A percentile compares a stretch with the other conserved stretches of the same genome.
Conservation (phyloP, 2,888 invertebrate species). For the Diaphora mendica region DNA sequence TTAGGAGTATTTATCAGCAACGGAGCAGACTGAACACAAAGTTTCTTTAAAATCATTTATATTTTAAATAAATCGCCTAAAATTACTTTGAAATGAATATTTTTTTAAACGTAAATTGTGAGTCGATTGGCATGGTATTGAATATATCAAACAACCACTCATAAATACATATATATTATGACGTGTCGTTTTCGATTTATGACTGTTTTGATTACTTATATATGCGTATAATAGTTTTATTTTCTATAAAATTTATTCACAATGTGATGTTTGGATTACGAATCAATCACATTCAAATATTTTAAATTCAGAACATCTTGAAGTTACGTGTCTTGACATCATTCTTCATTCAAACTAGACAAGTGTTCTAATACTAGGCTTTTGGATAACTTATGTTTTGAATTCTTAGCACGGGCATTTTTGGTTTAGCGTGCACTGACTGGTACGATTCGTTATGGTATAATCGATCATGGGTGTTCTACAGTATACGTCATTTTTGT, state of each 20-base stretch:
- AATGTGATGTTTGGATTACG: slow-evolving; percentile 38
- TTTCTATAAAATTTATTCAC: slow-evolving; percentile 20
- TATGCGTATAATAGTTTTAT: slow-evolving; percentile 36
- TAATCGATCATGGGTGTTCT: slow-evolving; percentile 42
- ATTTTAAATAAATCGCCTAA: not conserved
- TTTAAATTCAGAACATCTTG: slow-evolving; percentile 54
- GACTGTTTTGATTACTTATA: not conserved
- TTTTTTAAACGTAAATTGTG: not conserved
- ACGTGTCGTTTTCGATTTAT: not conserved
- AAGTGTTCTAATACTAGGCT: slow-evolving; percentile 48
- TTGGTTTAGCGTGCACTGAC: slow-evolving; percentile 48
- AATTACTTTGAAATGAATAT: not conserved
- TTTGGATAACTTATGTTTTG: slow-evolving; percentile 47
- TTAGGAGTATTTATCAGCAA: slow-evolving; percentile 14
- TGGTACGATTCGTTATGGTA: slow-evolving; percentile 54
- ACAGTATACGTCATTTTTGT: slow-evolving; percentile 9
- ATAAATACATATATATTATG: slow-evolving; percentile 13
- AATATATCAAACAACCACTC: slow-evolving; percentile 15
- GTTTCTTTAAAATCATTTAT: not conserved
- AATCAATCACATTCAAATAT: slow-evolving; percentile 34
- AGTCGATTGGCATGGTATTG: not conserved
- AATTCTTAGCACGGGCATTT: slow-evolving; percentile 53
- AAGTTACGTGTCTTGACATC: slow-evolving; percentile 42
- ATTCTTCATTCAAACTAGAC: slow-evolving; percentile 46
- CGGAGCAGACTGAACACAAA: not conserved